Percentiles rank a stretch among this genome's conserved stretches.
Conservation (phyloP, 2,797 vertebrate species). For the Ceryle rudis region DNA sequence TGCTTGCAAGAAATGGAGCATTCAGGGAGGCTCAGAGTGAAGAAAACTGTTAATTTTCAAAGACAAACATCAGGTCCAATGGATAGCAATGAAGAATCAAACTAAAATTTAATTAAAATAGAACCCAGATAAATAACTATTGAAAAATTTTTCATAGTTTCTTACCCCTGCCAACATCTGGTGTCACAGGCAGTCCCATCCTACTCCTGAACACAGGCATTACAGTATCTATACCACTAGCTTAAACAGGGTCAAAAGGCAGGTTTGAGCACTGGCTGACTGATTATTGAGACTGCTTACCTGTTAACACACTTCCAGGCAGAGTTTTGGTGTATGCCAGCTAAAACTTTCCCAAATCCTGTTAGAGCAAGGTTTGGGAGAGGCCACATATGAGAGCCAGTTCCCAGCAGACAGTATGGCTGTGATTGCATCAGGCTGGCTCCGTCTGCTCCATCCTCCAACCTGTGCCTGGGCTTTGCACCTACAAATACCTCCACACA, state of each 20-base stretch:
- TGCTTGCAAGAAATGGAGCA: neutral
- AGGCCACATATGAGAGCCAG: accelerated
- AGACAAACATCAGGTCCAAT: neutral
- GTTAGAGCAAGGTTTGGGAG: neutral
- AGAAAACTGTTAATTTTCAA: slow-evolving; percentile 28
- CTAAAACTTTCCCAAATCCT: neutral
- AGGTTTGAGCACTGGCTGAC: neutral
- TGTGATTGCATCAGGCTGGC: neutral
- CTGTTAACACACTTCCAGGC: neutral
- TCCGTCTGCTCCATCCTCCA: neutral
- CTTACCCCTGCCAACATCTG: neutral
- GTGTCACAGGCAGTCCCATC: neutral
- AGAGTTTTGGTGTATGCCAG: neutral
- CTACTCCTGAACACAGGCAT: neutral
- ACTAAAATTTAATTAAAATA: neutral
- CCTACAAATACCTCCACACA: neutral
- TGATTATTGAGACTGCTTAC: neutral
- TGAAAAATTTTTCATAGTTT: neutral
- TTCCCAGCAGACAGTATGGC: neutral
- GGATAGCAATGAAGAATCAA: neutral
- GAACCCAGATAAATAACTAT: neutral
- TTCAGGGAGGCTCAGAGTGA: neutral
- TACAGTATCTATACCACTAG: neutral
- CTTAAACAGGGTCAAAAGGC: neutral
- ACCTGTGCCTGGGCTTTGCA: neutral